These are phyloP conservation scores for Silurus glanis DNA, from an alignment of 2,113 vertebrate genomes.

Conservation along the genomic window DNA sequence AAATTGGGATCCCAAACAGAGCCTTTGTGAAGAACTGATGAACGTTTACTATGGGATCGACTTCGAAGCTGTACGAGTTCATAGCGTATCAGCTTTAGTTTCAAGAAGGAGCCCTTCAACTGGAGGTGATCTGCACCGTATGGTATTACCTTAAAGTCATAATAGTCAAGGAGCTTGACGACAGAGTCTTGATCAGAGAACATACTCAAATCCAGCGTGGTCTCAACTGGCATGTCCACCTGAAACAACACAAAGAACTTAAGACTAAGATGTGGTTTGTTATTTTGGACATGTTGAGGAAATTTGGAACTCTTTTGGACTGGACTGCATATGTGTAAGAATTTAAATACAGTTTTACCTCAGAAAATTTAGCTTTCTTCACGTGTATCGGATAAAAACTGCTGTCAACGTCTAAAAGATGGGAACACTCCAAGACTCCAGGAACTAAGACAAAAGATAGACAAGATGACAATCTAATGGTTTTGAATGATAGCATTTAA, in stretches of 20 bases:
- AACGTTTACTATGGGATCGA: fast-evolving
- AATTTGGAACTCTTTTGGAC: not conserved
- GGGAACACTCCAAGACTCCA: constrained; percentile 47
- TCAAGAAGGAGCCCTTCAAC: constrained; percentile 62
- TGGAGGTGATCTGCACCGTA: not conserved
- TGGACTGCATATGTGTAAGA: not conserved
- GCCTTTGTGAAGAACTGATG: not conserved
- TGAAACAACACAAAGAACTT: constrained; percentile 46
- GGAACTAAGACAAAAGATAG: constrained; percentile 50
- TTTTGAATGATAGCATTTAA: not conserved
- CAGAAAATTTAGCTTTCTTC: constrained; percentile 20
- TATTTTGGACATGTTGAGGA: not conserved
- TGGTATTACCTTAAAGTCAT: constrained; percentile 46
- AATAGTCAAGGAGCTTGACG: constrained; percentile 16
- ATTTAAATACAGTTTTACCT: constrained; percentile 42
- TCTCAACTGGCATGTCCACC: constrained; percentile 65
- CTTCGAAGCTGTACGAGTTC: constrained; percentile 47
- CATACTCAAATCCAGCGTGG: constrained; percentile 45
- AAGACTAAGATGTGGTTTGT: not conserved
- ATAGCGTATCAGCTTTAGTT: constrained; percentile 51
- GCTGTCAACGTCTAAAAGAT: constrained; percentile 46
- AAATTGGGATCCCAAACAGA: constrained; percentile 2
- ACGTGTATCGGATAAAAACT: constrained; percentile 46
- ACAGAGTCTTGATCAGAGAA: constrained; percentile 41
- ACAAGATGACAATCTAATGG: not conserved